These are phyloP conservation scores for Chamaetylas fuelleborni DNA, from an alignment of 2,113 vertebrate genomes.

Conservation along the genomic window DNA sequence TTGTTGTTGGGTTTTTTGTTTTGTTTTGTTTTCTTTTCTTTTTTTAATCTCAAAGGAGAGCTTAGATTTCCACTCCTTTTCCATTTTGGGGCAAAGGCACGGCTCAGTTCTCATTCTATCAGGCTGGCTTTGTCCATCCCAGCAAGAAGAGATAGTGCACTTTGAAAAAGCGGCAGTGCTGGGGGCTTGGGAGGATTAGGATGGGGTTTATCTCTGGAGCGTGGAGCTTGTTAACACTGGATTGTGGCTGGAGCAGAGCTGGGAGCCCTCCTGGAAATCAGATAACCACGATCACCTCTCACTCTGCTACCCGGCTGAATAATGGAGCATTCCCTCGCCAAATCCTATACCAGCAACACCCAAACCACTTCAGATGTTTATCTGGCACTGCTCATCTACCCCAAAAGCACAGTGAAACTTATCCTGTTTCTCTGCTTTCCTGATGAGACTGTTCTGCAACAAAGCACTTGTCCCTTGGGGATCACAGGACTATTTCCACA, in stretches of 20 bases:
- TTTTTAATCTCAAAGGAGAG: background rate
- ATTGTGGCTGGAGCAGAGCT: background rate
- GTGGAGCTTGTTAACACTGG: background rate
- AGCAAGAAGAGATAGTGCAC: background rate
- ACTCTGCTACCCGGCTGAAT: background rate
- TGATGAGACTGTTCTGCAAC: background rate
- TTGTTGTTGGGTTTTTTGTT: no score
- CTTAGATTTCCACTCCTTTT: background rate
- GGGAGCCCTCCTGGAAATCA: background rate
- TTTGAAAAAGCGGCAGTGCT: background rate
- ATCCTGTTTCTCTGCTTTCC: background rate
- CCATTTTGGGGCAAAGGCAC: background rate
- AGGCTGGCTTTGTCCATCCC: background rate
- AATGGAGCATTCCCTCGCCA: background rate
- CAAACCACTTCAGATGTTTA: background rate
- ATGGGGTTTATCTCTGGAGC: background rate
- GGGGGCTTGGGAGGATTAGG: background rate
- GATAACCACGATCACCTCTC: background rate
- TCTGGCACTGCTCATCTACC: background rate
- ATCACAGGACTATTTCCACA: background rate
- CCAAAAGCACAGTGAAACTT: background rate
- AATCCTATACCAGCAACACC: background rate
- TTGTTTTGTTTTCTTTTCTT: no score
- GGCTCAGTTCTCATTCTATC: background rate
- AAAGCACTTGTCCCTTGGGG: background rate